Conservation (phyloP, 2,113 vertebrate species). For the Nyctereutes procyonoides region DNA sequence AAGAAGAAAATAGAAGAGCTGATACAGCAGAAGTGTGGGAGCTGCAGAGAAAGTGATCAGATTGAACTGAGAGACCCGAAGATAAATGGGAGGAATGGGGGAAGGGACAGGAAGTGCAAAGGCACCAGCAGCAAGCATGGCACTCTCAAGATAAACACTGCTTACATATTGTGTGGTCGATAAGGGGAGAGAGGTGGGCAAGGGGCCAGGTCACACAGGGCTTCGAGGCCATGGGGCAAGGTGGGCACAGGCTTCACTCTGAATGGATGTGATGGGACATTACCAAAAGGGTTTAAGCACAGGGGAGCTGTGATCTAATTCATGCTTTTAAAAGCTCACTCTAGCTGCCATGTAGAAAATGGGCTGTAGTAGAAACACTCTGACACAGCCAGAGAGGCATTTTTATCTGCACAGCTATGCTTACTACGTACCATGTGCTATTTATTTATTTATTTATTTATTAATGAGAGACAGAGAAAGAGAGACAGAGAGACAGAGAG, state of each 20-base stretch:
- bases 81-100: rapidly evolving
- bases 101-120: neutral
- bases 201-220: neutral
- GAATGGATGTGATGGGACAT: neutral
- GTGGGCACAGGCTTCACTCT: neutral
- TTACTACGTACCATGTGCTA: neutral
- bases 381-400: neutral
- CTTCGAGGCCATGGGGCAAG: neutral
- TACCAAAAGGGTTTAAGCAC: neutral
- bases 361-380: neutral
- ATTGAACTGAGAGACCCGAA: neutral
- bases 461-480: too few species aligned
- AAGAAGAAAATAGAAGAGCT: neutral
- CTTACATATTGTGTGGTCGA: too few species aligned
- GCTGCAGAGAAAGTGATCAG: neutral
- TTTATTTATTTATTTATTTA: too few species aligned
- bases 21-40: neutral
- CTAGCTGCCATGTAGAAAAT: neutral
- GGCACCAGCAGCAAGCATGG: neutral
- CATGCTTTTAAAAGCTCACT: neutral
- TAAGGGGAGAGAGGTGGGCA: neutral
- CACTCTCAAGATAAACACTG: neutral
- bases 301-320: neutral
- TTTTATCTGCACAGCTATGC: neutral
- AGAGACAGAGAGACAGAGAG: too few species aligned